Evolutionary conservation across 2,888 invertebrate genomes (phyloP).

Genomic region (Pelosia muscerda): DNA sequence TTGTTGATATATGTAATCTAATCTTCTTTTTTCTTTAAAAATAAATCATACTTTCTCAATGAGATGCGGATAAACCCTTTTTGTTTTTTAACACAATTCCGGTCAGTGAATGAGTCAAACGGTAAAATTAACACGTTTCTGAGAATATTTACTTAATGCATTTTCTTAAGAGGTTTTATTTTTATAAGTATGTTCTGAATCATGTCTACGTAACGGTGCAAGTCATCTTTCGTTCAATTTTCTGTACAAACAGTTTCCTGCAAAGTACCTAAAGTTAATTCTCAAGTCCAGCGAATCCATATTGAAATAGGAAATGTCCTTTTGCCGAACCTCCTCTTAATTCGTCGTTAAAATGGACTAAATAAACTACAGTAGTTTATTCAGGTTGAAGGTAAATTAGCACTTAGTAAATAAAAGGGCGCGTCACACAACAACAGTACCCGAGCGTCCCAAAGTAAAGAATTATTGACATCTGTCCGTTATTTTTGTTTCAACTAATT

Average conservation of each 20-base stretch:
- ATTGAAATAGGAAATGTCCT: background rate
- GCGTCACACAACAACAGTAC: background rate
- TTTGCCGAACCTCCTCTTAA: background rate
- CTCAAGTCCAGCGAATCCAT: background rate
- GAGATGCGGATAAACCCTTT: background rate
- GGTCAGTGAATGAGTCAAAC: background rate
- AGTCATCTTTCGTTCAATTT: too few species aligned
- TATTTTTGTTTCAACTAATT: slow-evolving; percentile 15
- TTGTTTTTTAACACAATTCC: background rate
- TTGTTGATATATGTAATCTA: too few species aligned
- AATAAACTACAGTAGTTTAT: background rate
- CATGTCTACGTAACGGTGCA: background rate
- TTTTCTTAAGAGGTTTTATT: slow-evolving; percentile 8
- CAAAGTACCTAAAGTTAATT: too few species aligned
- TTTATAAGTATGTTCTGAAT: background rate
- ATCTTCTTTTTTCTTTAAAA: too few species aligned
- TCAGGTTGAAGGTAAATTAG: slow-evolving; percentile 4
- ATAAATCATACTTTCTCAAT: too few species aligned
- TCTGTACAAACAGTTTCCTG: too few species aligned
- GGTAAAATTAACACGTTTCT: background rate
- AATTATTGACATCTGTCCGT: slow-evolving; percentile 2
- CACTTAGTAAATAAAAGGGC: slow-evolving; percentile 3
- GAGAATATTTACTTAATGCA: slow-evolving; percentile 4
- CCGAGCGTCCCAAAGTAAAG: background rate
- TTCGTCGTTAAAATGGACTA: slow-evolving; percentile 2